phyloP scores from a whole-genome alignment of 2,888 invertebrate genomes.

The Balanococcus diminutus region DNA sequence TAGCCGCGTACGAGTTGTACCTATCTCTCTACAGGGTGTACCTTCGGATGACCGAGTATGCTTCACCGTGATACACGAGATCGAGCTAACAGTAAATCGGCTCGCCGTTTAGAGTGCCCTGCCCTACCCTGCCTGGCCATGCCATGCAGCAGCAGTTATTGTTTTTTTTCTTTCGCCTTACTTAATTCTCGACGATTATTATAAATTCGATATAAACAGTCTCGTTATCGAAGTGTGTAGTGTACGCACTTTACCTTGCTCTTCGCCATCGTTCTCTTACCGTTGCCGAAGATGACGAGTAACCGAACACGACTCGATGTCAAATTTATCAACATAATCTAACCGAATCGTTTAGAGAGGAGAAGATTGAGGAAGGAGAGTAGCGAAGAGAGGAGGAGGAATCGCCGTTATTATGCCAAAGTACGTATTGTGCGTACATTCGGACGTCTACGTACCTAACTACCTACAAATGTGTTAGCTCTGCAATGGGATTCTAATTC shows the following conservation, averaged over 20 bases:
- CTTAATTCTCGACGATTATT: neutral
- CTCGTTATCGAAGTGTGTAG: neutral
- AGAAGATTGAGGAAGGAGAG: neutral
- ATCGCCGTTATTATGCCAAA: neutral
- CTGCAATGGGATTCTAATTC: neutral
- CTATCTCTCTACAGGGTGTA: neutral
- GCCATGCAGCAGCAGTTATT: too few species aligned
- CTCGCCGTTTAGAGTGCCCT: neutral
- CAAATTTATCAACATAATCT: neutral
- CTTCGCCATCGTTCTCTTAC: too few species aligned
- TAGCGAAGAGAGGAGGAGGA: neutral
- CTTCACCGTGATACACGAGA: neutral
- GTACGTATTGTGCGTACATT: neutral
- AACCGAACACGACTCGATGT: neutral
- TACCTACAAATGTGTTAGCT: neutral
- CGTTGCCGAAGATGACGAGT: neutral
- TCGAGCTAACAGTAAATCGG: neutral
- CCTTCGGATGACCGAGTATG: conserved; percentile 17
- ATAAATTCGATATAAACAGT: neutral
- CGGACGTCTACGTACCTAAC: too few species aligned
- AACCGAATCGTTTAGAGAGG: neutral
- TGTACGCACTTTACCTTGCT: too few species aligned
- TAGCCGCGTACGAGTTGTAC: neutral
- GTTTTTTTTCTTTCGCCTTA: neutral
- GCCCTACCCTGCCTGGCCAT: too few species aligned